Evolutionary conservation across 2,797 vertebrate species (phyloP).

Genomic region (Lepilemur septentrionalis): DNA sequence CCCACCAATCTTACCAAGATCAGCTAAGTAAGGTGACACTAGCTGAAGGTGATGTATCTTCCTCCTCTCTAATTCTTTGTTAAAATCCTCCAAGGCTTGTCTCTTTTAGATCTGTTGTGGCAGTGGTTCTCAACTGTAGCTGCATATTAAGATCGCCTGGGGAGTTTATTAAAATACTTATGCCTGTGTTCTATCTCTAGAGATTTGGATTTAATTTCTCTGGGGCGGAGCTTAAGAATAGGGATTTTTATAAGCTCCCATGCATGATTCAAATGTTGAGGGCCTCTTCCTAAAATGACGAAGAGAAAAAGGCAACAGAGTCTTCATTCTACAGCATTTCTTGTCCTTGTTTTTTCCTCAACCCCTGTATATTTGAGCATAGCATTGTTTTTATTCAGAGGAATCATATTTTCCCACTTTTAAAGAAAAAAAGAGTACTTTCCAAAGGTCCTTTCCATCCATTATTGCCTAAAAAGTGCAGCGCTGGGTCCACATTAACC

Average conservation of each 20-base stretch:
- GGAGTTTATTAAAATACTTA: neutral
- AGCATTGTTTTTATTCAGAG: neutral
- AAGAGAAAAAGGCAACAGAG: neutral
- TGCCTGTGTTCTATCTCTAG: neutral
- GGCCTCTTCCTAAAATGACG: conserved; percentile 19
- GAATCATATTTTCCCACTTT: neutral
- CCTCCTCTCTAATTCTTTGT: neutral
- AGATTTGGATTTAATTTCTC: conserved; percentile 19
- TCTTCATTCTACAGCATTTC: neutral
- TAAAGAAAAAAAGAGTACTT: neutral
- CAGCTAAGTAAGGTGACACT: neutral
- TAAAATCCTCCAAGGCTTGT: neutral
- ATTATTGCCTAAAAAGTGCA: neutral
- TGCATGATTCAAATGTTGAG: neutral
- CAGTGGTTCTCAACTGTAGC: neutral
- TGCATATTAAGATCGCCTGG: neutral
- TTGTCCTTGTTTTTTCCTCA: conserved; percentile 20
- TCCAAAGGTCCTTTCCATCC: neutral
- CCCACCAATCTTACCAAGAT: neutral
- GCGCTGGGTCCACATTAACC: neutral
- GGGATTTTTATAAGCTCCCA: neutral
- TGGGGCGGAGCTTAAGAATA: neutral
- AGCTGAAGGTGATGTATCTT: neutral
- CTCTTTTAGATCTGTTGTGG: neutral
- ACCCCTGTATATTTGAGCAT: neutral